phyloP scores from a whole-genome alignment of 2,797 vertebrate genomes.

The Chaenodraco wilsoni region DNA sequence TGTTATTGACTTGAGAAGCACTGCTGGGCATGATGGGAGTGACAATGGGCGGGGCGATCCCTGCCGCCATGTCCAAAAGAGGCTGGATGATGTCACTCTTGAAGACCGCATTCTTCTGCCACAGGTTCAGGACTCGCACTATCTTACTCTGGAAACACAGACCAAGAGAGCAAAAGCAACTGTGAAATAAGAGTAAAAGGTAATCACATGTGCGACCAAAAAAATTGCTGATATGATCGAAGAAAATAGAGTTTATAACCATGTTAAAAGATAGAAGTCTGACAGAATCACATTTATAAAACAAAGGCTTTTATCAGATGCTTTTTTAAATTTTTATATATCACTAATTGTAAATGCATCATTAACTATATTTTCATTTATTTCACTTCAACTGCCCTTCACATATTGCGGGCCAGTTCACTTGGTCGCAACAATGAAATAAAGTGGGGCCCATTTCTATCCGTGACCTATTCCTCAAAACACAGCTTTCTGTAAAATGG shows the following conservation, averaged over 20 bases:
- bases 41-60: slow-evolving; percentile 92
- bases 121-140: slow-evolving; percentile 97
- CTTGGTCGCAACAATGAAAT: not conserved
- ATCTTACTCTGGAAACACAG: slow-evolving; percentile 92
- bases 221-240: not conserved
- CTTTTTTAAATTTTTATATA: no score
- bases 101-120: slow-evolving; percentile 99
- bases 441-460: not conserved
- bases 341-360: not conserved
- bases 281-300: not conserved
- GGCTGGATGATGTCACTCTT: slow-evolving; percentile 99
- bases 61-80: slow-evolving; percentile 96
- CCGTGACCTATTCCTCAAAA: not conserved
- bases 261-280: no score
- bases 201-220: not conserved
- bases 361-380: accelerated
- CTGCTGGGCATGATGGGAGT: slow-evolving; percentile 92
- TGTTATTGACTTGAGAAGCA: slow-evolving; percentile 90
- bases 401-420: not conserved
- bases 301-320: not conserved
- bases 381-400: not conserved
- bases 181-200: not conserved
- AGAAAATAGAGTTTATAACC: no score
- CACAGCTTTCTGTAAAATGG: not conserved
- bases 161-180: not conserved